phyloP scores from a whole-genome alignment of 2,797 vertebrate genomes.

The Channallabes apus region DNA sequence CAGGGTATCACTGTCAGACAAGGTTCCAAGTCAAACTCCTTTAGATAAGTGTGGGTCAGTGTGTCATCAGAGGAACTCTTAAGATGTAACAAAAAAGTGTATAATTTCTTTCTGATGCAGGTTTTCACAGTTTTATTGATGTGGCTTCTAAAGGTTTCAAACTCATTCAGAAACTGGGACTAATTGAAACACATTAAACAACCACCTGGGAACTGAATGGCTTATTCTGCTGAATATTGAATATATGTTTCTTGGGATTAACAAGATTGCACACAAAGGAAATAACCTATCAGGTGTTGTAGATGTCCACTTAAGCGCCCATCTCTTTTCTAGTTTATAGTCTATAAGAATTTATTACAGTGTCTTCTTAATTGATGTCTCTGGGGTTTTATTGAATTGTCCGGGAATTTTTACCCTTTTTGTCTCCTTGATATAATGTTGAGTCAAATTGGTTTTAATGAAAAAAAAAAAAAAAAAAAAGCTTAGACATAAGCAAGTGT shows the following conservation, averaged over 20 bases:
- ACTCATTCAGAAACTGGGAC: not conserved
- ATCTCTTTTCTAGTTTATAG: not conserved
- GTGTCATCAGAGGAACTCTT: not conserved
- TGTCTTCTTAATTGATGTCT: not conserved
- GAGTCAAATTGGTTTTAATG: not conserved
- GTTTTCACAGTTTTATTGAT: not conserved
- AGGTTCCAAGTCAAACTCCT: not conserved
- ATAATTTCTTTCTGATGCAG: not conserved
- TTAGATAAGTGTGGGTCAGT: not conserved
- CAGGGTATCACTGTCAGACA: not conserved
- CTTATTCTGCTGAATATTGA: not conserved
- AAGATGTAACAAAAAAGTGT: not conserved
- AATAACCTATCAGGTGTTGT: slow-evolving; percentile 4
- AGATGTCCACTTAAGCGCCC: not conserved
- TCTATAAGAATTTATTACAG: not conserved
- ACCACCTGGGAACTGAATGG: not conserved
- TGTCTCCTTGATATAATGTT: not conserved
- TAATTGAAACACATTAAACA: slow-evolving; percentile 14
- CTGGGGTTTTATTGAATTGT: not conserved
- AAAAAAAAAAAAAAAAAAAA: no score
- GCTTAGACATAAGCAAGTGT: no score
- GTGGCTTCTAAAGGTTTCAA: not conserved
- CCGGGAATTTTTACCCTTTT: no score
- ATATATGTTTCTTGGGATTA: slow-evolving; percentile 6
- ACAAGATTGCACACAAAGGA: slow-evolving; percentile 2